Evolutionary conservation across 2,797 vertebrate genomes (phyloP).

Genomic region (Acanthopagrus latus): DNA sequence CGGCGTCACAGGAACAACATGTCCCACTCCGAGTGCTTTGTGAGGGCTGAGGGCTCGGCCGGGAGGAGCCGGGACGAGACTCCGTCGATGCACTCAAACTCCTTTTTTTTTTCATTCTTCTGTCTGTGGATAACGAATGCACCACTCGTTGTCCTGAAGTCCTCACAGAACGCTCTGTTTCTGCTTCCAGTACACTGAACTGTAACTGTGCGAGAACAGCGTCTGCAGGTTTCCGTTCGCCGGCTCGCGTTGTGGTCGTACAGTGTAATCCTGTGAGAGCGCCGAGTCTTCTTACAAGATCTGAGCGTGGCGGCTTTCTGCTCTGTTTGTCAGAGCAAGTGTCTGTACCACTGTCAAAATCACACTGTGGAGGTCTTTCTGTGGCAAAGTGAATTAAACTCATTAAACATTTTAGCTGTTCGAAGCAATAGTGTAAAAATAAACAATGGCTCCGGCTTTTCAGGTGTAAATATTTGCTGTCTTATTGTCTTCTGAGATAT

Average conservation of each 20-base stretch:
- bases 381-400: no score
- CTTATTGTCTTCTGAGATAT: not conserved
- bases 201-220: slow-evolving; percentile 44
- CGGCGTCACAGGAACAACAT: slow-evolving; percentile 37
- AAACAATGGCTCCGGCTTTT: not conserved
- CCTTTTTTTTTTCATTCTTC: slow-evolving; percentile 4
- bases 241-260: slow-evolving; percentile 7
- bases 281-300: not conserved
- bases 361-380: no score
- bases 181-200: slow-evolving; percentile 37
- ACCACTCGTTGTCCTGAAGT: slow-evolving; percentile 15
- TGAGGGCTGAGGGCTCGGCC: slow-evolving; percentile 27
- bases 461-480: not conserved
- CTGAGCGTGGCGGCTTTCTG: not conserved
- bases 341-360: not conserved
- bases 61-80: slow-evolving; percentile 2
- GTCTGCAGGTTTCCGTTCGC: slow-evolving; percentile 14
- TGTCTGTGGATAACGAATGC: slow-evolving; percentile 17
- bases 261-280: slow-evolving; percentile 17
- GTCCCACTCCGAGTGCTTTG: slow-evolving; percentile 26
- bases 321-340: not conserved
- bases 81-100: slow-evolving; percentile 1
- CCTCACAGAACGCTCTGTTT: slow-evolving; percentile 28
- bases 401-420: no score
- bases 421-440: not conserved